These are phyloP conservation scores for Caenorhabditis tropicalis DNA, from an alignment of 1,140 invertebrate species.

Conservation along the genomic window DNA sequence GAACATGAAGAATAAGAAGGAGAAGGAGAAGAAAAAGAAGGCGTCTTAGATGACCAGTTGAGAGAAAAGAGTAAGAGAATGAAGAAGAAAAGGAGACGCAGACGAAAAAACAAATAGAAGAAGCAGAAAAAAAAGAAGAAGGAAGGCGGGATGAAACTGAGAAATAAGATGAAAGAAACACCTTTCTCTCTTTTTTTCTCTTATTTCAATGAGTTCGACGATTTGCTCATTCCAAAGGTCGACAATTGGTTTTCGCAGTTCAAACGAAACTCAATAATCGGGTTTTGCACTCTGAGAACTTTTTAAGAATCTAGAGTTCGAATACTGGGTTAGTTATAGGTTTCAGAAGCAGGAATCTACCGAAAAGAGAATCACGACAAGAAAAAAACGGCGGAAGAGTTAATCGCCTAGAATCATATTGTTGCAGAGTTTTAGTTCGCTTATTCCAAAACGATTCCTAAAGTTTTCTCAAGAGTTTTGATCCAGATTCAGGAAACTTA, in stretches of 20 bases:
- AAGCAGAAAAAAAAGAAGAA: background rate
- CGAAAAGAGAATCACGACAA: no score
- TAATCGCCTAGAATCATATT: no score
- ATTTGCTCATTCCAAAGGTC: background rate
- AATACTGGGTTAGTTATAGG: no score
- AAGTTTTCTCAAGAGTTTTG: no score
- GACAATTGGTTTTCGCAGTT: background rate
- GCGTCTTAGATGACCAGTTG: background rate
- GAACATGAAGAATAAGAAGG: background rate
- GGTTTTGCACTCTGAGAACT: background rate
- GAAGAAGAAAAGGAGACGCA: background rate
- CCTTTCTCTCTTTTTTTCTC: background rate
- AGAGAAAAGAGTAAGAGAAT: background rate
- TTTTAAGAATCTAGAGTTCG: no score
- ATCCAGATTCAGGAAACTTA: no score
- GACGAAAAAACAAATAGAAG: background rate
- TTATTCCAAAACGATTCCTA: no score
- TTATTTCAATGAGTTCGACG: background rate
- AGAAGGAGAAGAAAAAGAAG: background rate
- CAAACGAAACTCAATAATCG: background rate
- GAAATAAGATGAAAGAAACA: background rate
- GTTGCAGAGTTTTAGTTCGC: no score
- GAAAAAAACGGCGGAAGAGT: no score
- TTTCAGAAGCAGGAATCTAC: no score
- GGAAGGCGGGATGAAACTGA: background rate